Base-by-base conservation (phyloP, 2,797 vertebrate species). In the Pitangus sulphuratus region DNA sequence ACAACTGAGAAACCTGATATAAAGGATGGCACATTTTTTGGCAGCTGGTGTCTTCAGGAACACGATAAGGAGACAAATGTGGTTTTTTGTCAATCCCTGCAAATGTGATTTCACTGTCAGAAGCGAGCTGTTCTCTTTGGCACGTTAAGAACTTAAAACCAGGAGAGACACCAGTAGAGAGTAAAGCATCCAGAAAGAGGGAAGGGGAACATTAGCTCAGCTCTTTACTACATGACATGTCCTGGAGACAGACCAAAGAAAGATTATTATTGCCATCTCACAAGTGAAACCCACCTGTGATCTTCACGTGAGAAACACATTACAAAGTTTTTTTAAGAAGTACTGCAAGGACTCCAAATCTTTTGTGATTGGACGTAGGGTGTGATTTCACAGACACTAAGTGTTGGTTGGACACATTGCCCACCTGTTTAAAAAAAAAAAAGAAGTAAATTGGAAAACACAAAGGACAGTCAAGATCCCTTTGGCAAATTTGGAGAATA, bases 101-200 rank as follows among this genome's bases (percentile, higher is more conserved):
- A 88, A 93, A 97, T 84, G 72, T n/a, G 57, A 92, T 82, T 94
- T 84, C 65, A 40, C 89, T 93, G 87, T 87, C 87, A 93, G 78
- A 89, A 88, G 31, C 0, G 44, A 94, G 72, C 82, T 93, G 79
- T 84, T 93, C 65, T 80, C 72, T 86, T 92, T 87, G 84, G 80
- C 89, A 86, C 42, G 8, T 68, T 48, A 78, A 61, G 84, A 92
- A 71, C 62, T n/a, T 31, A 78, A 80, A 89, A 87, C 18, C n/a
- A 77, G 53, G 17, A 93, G 76, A 72, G 89, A 84, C 15, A 78
- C 20, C 61, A 91, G 65, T 22, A 58, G 57, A 75, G 26, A 50
- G 12, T 54, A 78, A 90, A 93, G 57, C 61, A 69, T 33, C 33
- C 53, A 71, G 39, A 62, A 80, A 69, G 12, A 7, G 8, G n/a